Evolutionary conservation across 2,888 invertebrate genomes (phyloP).

Genomic region (Platycheirus rosarum): DNA sequence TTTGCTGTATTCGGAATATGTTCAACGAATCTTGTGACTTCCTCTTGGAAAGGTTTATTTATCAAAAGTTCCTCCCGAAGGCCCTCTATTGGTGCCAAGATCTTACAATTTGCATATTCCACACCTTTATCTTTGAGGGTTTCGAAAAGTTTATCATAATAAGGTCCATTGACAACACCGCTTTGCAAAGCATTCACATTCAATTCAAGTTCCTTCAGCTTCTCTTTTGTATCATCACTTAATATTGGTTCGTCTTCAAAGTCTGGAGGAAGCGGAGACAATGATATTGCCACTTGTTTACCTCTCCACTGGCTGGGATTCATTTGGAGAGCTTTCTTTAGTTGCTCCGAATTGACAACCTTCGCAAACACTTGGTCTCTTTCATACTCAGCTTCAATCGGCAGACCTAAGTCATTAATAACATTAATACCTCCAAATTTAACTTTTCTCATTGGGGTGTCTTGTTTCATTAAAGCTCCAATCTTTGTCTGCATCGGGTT

Average conservation of each 20-base stretch:
- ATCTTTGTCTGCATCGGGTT: conserved; percentile 78
- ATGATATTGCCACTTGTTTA: conserved; percentile 57
- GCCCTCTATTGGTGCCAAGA: conserved; percentile 84
- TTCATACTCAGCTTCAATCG: conserved; percentile 79
- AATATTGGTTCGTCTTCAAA: conserved; percentile 83
- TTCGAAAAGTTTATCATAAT: conserved; percentile 85
- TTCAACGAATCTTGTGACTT: conserved; percentile 84
- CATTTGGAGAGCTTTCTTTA: conserved; percentile 77
- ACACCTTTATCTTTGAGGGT: conserved; percentile 84
- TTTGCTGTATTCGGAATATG: conserved; percentile 77
- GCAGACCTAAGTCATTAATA: conserved; percentile 79
- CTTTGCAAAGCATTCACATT: conserved; percentile 85
- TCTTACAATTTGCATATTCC: conserved; percentile 83
- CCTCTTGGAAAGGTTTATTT: conserved; percentile 84
- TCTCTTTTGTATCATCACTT: conserved; percentile 82
- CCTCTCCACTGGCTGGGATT: conserved; percentile 66
- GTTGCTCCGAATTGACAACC: conserved; percentile 79
- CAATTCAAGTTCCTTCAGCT: conserved; percentile 84
- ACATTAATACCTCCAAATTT: conserved; percentile 80
- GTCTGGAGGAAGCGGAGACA: conserved; percentile 71
- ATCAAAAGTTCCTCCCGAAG: conserved; percentile 84
- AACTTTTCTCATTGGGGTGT: conserved; percentile 81
- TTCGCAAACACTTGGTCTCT: conserved; percentile 80
- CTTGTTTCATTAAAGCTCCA: conserved; percentile 80
- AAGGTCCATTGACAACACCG: conserved; percentile 85